Conservation (phyloP, 2,888 invertebrate genomes). For the Hirtodrosophila cameraria region DNA sequence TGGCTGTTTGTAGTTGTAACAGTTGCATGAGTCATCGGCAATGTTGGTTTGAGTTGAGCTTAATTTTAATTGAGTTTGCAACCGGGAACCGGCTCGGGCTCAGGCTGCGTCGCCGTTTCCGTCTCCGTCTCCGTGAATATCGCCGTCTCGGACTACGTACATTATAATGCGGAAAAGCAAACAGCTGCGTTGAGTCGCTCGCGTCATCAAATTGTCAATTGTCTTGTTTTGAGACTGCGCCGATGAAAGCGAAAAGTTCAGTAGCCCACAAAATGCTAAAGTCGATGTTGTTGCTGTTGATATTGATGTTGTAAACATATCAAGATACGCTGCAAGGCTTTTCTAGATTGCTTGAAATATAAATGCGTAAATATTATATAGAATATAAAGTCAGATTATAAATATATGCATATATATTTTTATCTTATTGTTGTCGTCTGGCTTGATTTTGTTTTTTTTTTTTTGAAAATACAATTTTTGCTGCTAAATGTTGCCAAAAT, state of each 20-base stretch:
- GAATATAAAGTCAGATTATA: background rate
- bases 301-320: slow-evolving; percentile 38
- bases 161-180: slow-evolving; percentile 61
- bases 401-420: slow-evolving; percentile 1
- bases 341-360: slow-evolving; percentile 23
- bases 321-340: slow-evolving; percentile 3
- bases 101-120: background rate
- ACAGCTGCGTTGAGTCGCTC: slow-evolving; percentile 29
- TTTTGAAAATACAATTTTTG: slow-evolving; percentile 33
- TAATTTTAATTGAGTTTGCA: slow-evolving; percentile 41
- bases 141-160: background rate
- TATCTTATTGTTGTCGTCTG: slow-evolving; percentile 19
- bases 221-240: slow-evolving; percentile 20
- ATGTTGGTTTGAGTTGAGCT: slow-evolving; percentile 20
- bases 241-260: slow-evolving; percentile 72
- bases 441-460: slow-evolving; percentile 28
- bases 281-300: slow-evolving; percentile 6
- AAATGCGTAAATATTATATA: slow-evolving; percentile 55
- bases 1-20: background rate
- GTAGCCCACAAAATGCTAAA: slow-evolving; percentile 42
- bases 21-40: slow-evolving; percentile 31
- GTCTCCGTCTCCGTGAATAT: background rate
- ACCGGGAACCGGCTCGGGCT: slow-evolving; percentile 22
- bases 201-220: slow-evolving; percentile 45
- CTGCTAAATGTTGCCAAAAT: slow-evolving; percentile 66